phyloP scores from a whole-genome alignment of 2,797 vertebrate genomes.

The Platalea minor region DNA sequence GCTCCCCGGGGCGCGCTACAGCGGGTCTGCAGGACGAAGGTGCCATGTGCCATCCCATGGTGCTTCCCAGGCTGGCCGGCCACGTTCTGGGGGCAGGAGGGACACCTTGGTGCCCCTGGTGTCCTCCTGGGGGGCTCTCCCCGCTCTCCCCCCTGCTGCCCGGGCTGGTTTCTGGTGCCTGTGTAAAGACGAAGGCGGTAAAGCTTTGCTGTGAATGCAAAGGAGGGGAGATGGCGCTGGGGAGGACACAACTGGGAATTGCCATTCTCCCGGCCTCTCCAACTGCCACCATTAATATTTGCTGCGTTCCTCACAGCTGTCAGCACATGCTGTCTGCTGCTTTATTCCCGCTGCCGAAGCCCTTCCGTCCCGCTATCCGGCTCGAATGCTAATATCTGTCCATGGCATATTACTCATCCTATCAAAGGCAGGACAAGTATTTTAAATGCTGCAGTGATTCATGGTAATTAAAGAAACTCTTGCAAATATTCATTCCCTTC shows the following conservation, averaged over 20 bases:
- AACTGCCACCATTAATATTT: not conserved
- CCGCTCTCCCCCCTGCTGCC: fast-evolving
- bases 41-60: not conserved
- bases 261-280: not conserved
- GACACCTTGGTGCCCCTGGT: not conserved
- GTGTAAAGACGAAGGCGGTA: not conserved
- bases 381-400: not conserved
- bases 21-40: too few relatives aligned
- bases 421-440: not conserved
- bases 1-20: not conserved
- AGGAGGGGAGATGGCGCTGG: not conserved
- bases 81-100: not conserved
- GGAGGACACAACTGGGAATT: not conserved
- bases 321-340: not conserved
- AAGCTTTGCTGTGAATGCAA: not conserved
- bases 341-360: not conserved
- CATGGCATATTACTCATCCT: not conserved
- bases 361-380: not conserved
- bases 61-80: not conserved
- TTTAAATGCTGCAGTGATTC: not conserved
- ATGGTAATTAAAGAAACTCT: not conserved
- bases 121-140: not conserved
- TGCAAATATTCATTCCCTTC: not conserved
- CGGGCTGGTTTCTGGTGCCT: fast-evolving
- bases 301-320: not conserved